Percentiles rank a stretch among this genome's conserved stretches.
These are phyloP conservation scores for Acridotheres tristis DNA, from an alignment of 2,797 vertebrate species.

Conservation along the genomic window DNA sequence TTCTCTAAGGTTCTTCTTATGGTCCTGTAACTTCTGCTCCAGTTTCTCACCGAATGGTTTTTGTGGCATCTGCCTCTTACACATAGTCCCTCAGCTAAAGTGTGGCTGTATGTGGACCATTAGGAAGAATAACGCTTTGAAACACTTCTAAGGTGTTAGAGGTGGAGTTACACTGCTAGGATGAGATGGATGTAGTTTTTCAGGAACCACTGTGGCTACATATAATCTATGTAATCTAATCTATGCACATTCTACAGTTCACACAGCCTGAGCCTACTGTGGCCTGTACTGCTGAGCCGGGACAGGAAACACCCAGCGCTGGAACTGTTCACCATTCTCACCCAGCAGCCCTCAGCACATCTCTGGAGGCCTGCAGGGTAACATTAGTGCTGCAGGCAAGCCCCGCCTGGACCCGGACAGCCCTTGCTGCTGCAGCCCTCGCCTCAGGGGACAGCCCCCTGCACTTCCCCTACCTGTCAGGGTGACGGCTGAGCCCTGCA, in stretches of 20 bases:
- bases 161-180: too few relatives aligned
- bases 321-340: not conserved
- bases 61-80: conserved; percentile 83
- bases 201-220: not conserved
- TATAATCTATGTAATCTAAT: rapidly evolving
- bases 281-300: not conserved
- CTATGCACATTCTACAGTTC: rapidly evolving
- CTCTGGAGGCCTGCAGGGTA: not conserved
- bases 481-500: too few relatives aligned
- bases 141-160: not conserved
- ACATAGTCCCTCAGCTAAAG: conserved; percentile 62
- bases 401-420: too few relatives aligned
- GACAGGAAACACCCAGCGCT: not conserved
- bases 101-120: not conserved
- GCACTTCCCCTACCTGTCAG: rapidly evolving
- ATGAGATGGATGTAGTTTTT: not conserved
- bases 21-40: not conserved
- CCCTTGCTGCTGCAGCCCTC: not conserved
- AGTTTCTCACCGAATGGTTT: conserved; percentile 75
- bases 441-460: not conserved
- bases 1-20: not conserved
- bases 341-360: not conserved
- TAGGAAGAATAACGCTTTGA: not conserved
- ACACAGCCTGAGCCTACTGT: not conserved
- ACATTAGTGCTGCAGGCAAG: not conserved